Evolutionary conservation across 2,888 invertebrate genomes (phyloP).

Genomic region (Nymphalis urticae): DNA sequence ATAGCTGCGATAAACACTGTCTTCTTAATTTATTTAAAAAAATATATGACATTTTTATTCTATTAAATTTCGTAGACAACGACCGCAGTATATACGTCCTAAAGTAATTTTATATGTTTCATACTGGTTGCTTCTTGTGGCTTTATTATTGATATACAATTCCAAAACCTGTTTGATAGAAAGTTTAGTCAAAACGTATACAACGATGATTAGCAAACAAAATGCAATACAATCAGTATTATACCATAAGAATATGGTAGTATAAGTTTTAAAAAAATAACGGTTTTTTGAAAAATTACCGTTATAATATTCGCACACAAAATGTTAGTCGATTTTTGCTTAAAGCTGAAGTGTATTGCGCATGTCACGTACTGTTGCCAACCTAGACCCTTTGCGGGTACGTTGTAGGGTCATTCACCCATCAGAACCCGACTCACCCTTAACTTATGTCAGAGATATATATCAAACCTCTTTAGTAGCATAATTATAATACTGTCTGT

Average conservation of each 20-base stretch:
- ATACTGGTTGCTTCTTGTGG: too few species aligned
- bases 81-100: too few species aligned
- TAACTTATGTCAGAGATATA: slow-evolving; percentile 12
- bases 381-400: slow-evolving; percentile 40
- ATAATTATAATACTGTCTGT: not conserved
- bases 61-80: too few species aligned
- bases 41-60: too few species aligned
- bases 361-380: slow-evolving; percentile 59
- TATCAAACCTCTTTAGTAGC: not conserved
- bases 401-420: slow-evolving; percentile 38
- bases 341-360: slow-evolving; percentile 55
- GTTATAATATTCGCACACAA: slow-evolving; percentile 9
- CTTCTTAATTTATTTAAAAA: too few species aligned
- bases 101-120: too few species aligned
- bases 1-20: too few species aligned
- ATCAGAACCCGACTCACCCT: slow-evolving; percentile 21
- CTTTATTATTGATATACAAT: too few species aligned
- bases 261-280: not conserved
- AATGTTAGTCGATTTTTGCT: slow-evolving; percentile 26
- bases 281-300: not conserved
- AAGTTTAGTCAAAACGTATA: too few species aligned
- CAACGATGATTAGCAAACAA: too few species aligned
- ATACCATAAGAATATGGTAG: not conserved
- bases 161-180: too few species aligned
- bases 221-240: too few species aligned